Conservation (phyloP, 2,113 vertebrate species). For the Aldabrachelys gigantea region DNA sequence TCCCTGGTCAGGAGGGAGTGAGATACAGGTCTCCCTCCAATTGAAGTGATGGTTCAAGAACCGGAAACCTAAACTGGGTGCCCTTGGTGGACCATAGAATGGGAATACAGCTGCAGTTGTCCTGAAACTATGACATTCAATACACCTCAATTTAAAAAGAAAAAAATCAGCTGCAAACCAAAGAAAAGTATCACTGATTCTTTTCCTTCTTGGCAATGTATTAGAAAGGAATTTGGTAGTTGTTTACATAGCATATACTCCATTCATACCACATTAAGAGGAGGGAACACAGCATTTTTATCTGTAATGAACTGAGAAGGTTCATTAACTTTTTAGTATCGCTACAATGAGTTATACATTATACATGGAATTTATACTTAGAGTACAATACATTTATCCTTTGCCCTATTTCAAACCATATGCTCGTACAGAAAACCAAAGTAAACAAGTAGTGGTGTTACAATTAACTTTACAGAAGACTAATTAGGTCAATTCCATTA, state of each 20-base stretch:
- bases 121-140: neutral
- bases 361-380: slow-evolving; percentile 33
- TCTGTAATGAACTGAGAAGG: slow-evolving; percentile 34
- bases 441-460: slow-evolving; percentile 12
- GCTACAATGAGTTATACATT: neutral
- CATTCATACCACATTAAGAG: slow-evolving; percentile 22
- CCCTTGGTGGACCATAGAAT: neutral
- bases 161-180: slow-evolving; percentile 17
- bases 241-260: slow-evolving; percentile 39
- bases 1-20: neutral
- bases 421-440: slow-evolving; percentile 35
- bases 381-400: neutral
- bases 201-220: neutral
- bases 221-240: slow-evolving; percentile 21
- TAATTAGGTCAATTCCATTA: slow-evolving; percentile 24
- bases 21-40: neutral
- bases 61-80: neutral
- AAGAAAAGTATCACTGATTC: slow-evolving; percentile 34
- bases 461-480: slow-evolving; percentile 55
- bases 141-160: slow-evolving; percentile 26
- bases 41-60: neutral
- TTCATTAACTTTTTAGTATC: slow-evolving; percentile 49
- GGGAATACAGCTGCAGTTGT: neutral
- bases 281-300: slow-evolving; percentile 14
- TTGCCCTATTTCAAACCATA: slow-evolving; percentile 15